Evolutionary conservation across 1,140 invertebrate species (phyloP), one percentile per base, ranked within the genome.

Genomic region (Gerris buenoi): DNA sequence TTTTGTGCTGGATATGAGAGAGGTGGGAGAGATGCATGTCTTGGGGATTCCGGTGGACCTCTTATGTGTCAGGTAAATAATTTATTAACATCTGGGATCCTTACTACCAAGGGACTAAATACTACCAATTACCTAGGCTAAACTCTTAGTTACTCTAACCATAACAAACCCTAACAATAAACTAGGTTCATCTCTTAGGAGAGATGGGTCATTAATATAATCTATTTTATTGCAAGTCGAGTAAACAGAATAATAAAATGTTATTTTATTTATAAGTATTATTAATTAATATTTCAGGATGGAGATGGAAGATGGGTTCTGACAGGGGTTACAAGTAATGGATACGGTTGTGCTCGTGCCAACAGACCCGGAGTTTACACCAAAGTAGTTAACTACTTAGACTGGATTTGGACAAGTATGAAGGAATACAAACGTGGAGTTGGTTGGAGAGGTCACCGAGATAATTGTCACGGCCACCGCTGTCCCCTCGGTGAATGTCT

Each of bases 21-120:
- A 2, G 85, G 85, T 22, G 84, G 84, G 2, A 76, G 81, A 46
- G 91, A 95, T 75, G 91, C 91, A 0, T 95, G 91, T 76, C 84
- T 90, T 0, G 92, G 92, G 0, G 92, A 95, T 73, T 91, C 88
- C n/a, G 91, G 91, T 0, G 91, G 91, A 0, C 91, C 90, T 0
- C 77, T 94, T 2, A 82, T 93, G 66, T 93, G 90, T 71, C 81
- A 71, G 67, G 72, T 73, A 46, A n/a, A n/a, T n/a, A n/a, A n/a
- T n/a, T n/a, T n/a, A n/a, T n/a, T n/a, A n/a, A n/a, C n/a, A n/a
- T n/a, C n/a, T n/a, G n/a, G n/a, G n/a, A n/a, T n/a, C n/a, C n/a
- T n/a, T n/a, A n/a, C n/a, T n/a, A n/a, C n/a, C n/a, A n/a, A n/a
- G n/a, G n/a, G n/a, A n/a, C n/a, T n/a, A n/a, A n/a, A n/a, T n/a